Base-by-base conservation (phyloP, 2,888 invertebrate species). In the Caenorhabditis sp. region DNA sequence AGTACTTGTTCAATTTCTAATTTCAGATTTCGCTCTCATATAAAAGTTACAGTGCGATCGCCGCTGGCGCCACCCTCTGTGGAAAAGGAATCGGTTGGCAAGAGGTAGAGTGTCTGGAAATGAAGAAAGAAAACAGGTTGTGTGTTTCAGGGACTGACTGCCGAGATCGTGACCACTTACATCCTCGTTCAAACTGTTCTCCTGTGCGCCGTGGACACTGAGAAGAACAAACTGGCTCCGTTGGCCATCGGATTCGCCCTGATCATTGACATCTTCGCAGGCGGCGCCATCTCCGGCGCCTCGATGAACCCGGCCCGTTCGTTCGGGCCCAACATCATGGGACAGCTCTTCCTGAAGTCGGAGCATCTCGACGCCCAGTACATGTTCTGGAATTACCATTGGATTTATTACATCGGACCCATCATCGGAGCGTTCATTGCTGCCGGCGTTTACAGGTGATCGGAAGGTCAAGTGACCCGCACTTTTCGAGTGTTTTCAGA, bases 261-360 rank as follows among this genome's bases (percentile, higher is more conserved):
- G 1, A 70, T 83, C 8, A 89, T 87, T 8, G 89, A 88, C 73
- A 89, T 90, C 15, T 74, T 89, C 27, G 89, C 89, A 11, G 89
- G 86, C 0, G 88, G 86, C 1, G 58, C 77, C 8, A 80, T 89
- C 6, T 89, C 89, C 0, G 90, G 90, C 11, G 90, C 89, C 1
- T 89, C 89, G 11, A 90, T 90, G 90, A 90, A 90, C 75, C 90
- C 90, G 4, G 90, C 90, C n/a, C 85, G 90, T 30, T 89, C 89
- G 26, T 89, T 90, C 52, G 90, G 90, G 1, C 90, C 90, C 8
- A 89, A 90, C 30, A 83, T 90, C n/a, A 76, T 81, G 46, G 81
- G 77, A 15, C 66, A 72, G 22, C 9, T 79, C 2, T 82, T 82
- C 62, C 43, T 80, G 46, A 46, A 32, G 13, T 52, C 46, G 17